These are phyloP conservation scores for Diplolepis rosae DNA, from an alignment of 2,888 invertebrate species.

Conservation along the genomic window DNA sequence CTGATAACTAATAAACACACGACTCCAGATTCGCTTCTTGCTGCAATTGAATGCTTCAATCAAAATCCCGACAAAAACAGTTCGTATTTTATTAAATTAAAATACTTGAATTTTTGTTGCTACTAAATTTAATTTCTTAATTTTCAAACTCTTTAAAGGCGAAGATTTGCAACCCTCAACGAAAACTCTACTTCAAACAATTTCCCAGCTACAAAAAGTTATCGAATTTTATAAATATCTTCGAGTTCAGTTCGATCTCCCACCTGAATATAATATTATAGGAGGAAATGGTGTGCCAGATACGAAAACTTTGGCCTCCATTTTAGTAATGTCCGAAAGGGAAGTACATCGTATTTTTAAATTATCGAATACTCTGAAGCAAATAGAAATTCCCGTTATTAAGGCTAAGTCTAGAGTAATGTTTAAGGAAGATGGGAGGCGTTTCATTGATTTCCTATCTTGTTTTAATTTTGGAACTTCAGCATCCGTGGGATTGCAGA, in stretches of 20 bases:
- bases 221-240: slow-evolving; percentile 66
- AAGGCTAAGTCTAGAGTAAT: slow-evolving; percentile 62
- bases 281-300: slow-evolving; percentile 54
- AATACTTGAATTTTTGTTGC: slow-evolving; percentile 22
- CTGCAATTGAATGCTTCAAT: slow-evolving; percentile 74
- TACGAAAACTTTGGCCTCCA: slow-evolving; percentile 54
- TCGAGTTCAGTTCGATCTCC: slow-evolving; percentile 58
- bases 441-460: slow-evolving; percentile 68
- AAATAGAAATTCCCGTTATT: slow-evolving; percentile 51
- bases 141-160: slow-evolving; percentile 58
- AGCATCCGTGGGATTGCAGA: slow-evolving; percentile 71
- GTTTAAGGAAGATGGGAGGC: slow-evolving; percentile 66
- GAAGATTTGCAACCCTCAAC: slow-evolving; percentile 59
- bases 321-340: slow-evolving; percentile 66
- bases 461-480: slow-evolving; percentile 67
- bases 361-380: slow-evolving; percentile 60
- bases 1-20: slow-evolving; percentile 80
- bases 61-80: slow-evolving; percentile 56
- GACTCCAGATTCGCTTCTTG: slow-evolving; percentile 78
- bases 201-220: slow-evolving; percentile 58
- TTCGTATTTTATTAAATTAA: slow-evolving; percentile 34
- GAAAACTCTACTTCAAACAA: slow-evolving; percentile 59
- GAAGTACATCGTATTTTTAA: slow-evolving; percentile 71
- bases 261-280: slow-evolving; percentile 62
- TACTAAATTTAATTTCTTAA: background rate